These are phyloP conservation scores for Euglossa dilemma DNA, from an alignment of 1,140 invertebrate genomes.

Conservation along the genomic window DNA sequence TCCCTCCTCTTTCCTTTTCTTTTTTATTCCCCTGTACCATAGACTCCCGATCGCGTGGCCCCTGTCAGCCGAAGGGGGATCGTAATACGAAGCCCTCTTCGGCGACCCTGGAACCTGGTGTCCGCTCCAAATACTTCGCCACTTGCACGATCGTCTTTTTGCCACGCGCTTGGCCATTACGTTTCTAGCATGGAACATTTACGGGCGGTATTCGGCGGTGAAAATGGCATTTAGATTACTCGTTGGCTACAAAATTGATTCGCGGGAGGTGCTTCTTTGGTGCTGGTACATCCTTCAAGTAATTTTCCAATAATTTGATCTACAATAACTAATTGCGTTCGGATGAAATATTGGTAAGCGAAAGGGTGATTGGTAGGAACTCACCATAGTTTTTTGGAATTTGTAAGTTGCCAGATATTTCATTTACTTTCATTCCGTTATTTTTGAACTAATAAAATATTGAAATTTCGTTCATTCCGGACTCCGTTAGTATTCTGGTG, in stretches of 20 bases:
- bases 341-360: too few species aligned
- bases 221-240: not conserved
- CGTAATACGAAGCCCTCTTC: slow-evolving; percentile 55
- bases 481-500: too few species aligned
- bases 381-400: too few species aligned
- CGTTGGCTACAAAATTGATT: not conserved
- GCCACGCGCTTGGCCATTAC: not conserved
- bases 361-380: too few species aligned
- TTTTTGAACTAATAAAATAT: too few species aligned
- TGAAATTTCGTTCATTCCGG: too few species aligned
- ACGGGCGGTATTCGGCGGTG: not conserved
- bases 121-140: slow-evolving; percentile 59
- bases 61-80: slow-evolving; percentile 49
- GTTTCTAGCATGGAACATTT: slow-evolving; percentile 1
- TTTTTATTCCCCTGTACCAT: slow-evolving; percentile 29
- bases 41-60: slow-evolving; percentile 50
- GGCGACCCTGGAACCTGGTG: slow-evolving; percentile 50
- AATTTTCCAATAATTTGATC: not conserved
- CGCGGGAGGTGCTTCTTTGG: too few species aligned
- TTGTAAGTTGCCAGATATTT: too few species aligned
- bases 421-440: too few species aligned
- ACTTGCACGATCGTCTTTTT: slow-evolving; percentile 6
- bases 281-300: not conserved
- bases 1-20: slow-evolving; percentile 7
- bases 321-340: too few species aligned